Evolutionary conservation across 2,888 invertebrate species (phyloP).

Genomic region (Papilio gigon): DNA sequence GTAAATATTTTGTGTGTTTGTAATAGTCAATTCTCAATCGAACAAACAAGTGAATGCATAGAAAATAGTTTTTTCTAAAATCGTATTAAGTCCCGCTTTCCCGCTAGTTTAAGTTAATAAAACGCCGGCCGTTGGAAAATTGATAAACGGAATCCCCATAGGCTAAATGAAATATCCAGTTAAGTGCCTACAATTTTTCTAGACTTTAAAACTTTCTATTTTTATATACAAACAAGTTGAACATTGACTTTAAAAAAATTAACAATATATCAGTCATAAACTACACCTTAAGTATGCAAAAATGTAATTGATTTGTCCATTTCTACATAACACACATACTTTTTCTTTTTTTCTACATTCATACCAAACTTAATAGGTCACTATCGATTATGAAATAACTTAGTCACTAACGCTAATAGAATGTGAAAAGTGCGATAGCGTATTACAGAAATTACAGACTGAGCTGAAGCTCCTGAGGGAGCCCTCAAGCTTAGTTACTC

Average conservation of each 20-base stretch:
- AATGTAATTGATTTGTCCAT: not conserved
- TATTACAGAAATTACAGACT: no score
- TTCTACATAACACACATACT: not conserved
- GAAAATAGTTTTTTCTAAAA: slow-evolving; percentile 13
- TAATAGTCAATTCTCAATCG: not conserved
- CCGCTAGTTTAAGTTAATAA: slow-evolving; percentile 17
- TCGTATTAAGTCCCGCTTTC: slow-evolving; percentile 10
- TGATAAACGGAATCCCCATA: slow-evolving; percentile 24
- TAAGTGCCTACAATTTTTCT: slow-evolving; percentile 15
- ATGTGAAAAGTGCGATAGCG: no score
- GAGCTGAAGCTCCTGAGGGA: no score
- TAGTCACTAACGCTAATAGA: no score
- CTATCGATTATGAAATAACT: no score
- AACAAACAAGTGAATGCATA: slow-evolving; percentile 13
- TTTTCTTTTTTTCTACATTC: no score
- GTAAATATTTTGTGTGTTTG: no score
- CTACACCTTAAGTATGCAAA: not conserved
- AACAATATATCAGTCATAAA: not conserved
- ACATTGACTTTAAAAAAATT: not conserved
- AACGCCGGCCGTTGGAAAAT: slow-evolving; percentile 9
- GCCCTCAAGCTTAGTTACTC: no score
- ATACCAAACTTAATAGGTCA: no score
- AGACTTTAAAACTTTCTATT: not conserved
- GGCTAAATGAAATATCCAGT: slow-evolving; percentile 11
- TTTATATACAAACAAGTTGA: not conserved